These are phyloP conservation scores for Mus spretus DNA, from an alignment of 2,797 vertebrate genomes.

Conservation along the genomic window DNA sequence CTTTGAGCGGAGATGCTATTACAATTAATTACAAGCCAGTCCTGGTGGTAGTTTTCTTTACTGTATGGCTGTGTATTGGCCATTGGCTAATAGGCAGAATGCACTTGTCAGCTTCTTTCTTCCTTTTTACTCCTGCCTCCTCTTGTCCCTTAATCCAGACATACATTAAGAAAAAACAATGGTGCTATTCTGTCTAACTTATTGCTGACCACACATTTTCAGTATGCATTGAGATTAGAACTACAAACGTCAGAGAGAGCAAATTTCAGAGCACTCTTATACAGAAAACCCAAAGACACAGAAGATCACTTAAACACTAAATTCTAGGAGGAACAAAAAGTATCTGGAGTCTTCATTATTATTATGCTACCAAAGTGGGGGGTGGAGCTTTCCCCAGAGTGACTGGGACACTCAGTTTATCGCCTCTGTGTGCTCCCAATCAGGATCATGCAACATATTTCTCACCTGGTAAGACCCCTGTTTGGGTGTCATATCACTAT, in stretches of 20 bases:
- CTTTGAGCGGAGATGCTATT: not conserved
- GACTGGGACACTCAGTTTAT: not conserved
- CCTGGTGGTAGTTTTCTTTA: not conserved
- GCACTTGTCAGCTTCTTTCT: not conserved
- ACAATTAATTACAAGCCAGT: not conserved
- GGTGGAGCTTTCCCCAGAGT: not conserved
- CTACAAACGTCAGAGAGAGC: not conserved
- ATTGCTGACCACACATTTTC: not conserved
- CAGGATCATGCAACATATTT: not conserved
- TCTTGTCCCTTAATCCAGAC: too few relatives aligned
- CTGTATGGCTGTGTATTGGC: not conserved
- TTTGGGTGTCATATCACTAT: not conserved
- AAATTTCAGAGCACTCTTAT: not conserved
- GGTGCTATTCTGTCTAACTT: not conserved
- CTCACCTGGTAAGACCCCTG: not conserved
- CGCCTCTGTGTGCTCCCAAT: not conserved
- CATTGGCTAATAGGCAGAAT: not conserved
- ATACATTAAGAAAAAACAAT: not conserved
- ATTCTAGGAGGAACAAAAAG: not conserved
- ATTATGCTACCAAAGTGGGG: not conserved
- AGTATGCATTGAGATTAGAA: slow-evolving; percentile 20
- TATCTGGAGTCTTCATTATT: not conserved
- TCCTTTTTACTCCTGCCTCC: not conserved
- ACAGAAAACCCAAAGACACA: not conserved
- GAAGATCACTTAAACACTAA: not conserved